A percentile compares a stretch with the other conserved stretches of the same genome.
Evolutionary conservation across 2,113 vertebrate species (phyloP).

Genomic region (Limnothrissa miodon): DNA sequence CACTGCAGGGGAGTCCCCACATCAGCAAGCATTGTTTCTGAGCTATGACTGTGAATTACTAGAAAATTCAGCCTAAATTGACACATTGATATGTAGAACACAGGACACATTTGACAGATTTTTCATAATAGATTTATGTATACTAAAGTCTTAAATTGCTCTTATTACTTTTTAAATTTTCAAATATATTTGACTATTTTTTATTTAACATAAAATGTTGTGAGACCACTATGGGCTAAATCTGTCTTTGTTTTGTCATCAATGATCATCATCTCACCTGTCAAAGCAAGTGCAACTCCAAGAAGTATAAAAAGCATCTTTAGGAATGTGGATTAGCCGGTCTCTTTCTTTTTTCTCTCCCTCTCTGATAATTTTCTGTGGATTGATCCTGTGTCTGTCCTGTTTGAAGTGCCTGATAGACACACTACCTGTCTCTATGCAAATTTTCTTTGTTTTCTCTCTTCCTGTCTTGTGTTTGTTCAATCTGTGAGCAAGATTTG

Average conservation of each 20-base stretch:
- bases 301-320: constrained; percentile 4
- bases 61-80: not conserved
- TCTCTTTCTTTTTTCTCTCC: not conserved
- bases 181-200: not conserved
- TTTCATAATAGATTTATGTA: no score
- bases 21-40: not conserved
- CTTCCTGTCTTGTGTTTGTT: not conserved
- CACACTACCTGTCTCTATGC: not conserved
- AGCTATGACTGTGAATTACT: not conserved
- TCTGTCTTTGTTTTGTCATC: not conserved
- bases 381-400: not conserved
- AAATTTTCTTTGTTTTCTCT: not conserved
- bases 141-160: no score
- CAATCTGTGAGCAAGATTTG: not conserved
- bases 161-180: not conserved
- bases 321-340: not conserved
- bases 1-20: not conserved
- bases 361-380: not conserved
- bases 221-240: not conserved
- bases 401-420: not conserved
- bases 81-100: no score
- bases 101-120: no score
- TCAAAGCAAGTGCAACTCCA: not conserved
- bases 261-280: not conserved
- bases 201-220: not conserved